Base-by-base conservation (phyloP, 2,797 vertebrate genomes). In the Vultur gryphus region DNA sequence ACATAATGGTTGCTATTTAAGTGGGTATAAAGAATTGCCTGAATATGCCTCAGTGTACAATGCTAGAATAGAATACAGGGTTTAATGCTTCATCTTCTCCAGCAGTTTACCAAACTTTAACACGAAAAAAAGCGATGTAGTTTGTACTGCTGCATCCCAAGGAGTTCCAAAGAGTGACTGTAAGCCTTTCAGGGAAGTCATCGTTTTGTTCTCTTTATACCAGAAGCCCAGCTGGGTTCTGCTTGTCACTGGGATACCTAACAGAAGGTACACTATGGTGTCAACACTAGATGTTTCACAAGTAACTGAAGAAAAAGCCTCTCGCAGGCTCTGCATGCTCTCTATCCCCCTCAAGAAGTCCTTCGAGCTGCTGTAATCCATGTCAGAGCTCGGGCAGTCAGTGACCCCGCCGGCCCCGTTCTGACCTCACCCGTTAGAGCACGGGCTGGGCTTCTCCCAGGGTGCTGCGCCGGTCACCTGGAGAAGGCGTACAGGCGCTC, bases 231-330 rank as follows among this genome's bases (percentile, higher is more conserved):
- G 6, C 5, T 2, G 6, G 17, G 33, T 26, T 79, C 18, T 13
- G 25, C 54, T 8, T 7, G 62, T 10, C 21, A 3, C 18, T 1
- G 37, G 19, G 59, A 28, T 17, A 58, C n/a, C 19, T 4, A 4
- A 20, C 6, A 1, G 13, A 8, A 2, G 4, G 16, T 0, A 16
- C 2, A 1, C 26, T 2, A 3, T 0, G 14, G 4, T 2, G 31
- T 3, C 18, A 10, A 0, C 16, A 3, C 23, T 0, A 9, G 7
- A 10, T 16, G 25, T 13, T 67, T 44, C 7, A 0, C 2, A 29
- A 51, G 15, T 9, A n/a, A 58, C n/a, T 11, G 15, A 31, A 26
- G 25, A 5, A 11, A 19, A 4, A 4, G 16, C 17, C 23, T 4
- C 15, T 5, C 3, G 5, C 43, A 5, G 6, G 17, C 61, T 2